Conservation (phyloP, 2,113 vertebrate species). For the Engystomops pustulosus region DNA sequence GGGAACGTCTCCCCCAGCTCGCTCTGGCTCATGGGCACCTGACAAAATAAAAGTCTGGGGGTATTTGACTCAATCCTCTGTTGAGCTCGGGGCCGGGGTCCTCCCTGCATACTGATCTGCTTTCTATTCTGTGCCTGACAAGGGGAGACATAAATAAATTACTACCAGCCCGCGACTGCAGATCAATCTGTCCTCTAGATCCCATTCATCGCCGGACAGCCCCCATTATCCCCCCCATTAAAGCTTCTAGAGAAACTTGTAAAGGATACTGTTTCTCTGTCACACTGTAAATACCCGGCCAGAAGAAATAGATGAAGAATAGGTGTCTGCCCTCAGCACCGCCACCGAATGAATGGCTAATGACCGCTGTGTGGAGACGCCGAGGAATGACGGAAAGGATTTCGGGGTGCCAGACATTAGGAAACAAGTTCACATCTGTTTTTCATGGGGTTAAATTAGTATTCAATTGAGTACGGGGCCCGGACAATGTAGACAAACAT, state of each 20-base stretch:
- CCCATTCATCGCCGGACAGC: constrained; percentile 73
- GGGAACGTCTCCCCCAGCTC: constrained; percentile 66
- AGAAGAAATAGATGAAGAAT: constrained; percentile 64
- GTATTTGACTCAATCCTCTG: constrained; percentile 67
- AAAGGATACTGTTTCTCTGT: constrained; percentile 73
- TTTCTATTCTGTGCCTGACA: constrained; percentile 73
- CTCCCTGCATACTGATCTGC: constrained; percentile 70
- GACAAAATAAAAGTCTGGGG: constrained; percentile 63
- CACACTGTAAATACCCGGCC: constrained; percentile 73
- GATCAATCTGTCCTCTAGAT: constrained; percentile 73
- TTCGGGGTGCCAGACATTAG: constrained; percentile 44
- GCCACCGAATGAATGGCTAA: constrained; percentile 72
- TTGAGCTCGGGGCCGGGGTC: constrained; percentile 61
- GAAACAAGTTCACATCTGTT: constrained; percentile 62
- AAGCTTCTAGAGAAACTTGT: constrained; percentile 71
- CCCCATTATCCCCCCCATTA: constrained; percentile 70
- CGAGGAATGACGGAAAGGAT: constrained; percentile 62
- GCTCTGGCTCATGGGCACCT: constrained; percentile 69
- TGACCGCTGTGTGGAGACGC: constrained; percentile 70
- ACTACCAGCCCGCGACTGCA: constrained; percentile 69
- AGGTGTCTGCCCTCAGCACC: constrained; percentile 67
- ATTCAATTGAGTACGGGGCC: constrained; percentile 25
- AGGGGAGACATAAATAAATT: constrained; percentile 74
- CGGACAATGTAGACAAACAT: constrained; percentile 11
- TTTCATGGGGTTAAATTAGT: constrained; percentile 34